Conservation (phyloP, 2,888 invertebrate species). For the Sympetrum striolatum region DNA sequence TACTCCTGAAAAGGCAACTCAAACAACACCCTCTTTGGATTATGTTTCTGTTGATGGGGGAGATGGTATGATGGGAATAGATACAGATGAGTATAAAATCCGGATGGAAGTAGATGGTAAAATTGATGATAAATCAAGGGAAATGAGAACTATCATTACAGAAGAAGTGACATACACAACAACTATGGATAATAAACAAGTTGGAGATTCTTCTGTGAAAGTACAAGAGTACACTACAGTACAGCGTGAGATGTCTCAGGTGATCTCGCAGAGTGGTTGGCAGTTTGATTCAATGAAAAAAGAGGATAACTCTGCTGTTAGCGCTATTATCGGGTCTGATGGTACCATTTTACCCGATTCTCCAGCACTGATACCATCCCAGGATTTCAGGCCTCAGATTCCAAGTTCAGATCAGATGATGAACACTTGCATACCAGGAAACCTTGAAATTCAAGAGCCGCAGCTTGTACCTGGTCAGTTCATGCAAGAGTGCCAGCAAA, state of each 20-base stretch:
- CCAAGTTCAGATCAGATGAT: background rate
- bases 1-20: slow-evolving; percentile 35
- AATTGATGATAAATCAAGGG: background rate
- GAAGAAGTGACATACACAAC: background rate
- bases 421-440: background rate
- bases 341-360: background rate
- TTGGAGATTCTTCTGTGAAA: background rate
- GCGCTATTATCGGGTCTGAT: background rate
- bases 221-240: slow-evolving; percentile 15
- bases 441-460: background rate
- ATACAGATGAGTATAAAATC: slow-evolving; percentile 27
- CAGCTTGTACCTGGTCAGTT: background rate
- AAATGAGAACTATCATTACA: background rate
- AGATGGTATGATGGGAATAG: background rate
- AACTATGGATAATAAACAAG: background rate
- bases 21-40: slow-evolving; percentile 44
- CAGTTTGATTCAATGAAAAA: background rate
- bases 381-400: background rate
- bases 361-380: background rate
- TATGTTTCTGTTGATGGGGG: slow-evolving; percentile 13
- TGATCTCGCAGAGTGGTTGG: slow-evolving; percentile 1
- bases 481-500: background rate
- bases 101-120: background rate
- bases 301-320: background rate
- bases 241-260: slow-evolving; percentile 13